Percentiles rank a stretch among this genome's conserved stretches.
Conservation (phyloP, 1,140 invertebrate genomes). For the Halictus rubicundus region DNA sequence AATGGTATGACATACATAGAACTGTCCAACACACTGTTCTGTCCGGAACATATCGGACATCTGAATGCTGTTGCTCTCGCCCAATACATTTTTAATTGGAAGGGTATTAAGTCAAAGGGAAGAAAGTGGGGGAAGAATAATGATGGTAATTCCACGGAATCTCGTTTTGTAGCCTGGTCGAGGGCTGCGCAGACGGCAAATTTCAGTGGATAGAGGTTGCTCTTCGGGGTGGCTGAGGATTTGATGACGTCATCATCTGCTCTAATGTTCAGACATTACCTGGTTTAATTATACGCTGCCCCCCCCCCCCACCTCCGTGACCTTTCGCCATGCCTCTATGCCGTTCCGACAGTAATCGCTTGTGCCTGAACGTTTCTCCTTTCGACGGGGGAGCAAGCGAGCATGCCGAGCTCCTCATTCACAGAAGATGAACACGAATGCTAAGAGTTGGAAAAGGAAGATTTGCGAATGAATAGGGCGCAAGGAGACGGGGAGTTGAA, state of each 20-base stretch:
- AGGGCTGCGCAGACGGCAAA: conserved; percentile 46
- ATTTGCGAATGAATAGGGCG: no score
- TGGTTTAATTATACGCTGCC: conserved; percentile 67
- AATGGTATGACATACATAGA: no score
- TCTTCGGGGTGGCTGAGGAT: conserved; percentile 35
- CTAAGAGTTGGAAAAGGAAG: no score
- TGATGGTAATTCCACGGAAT: conserved; percentile 50
- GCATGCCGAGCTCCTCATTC: no score
- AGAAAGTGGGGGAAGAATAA: conserved; percentile 44
- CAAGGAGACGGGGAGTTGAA: no score
- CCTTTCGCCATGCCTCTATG: conserved; percentile 22
- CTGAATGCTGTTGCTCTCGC: conserved; percentile 13
- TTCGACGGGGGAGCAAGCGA: no score
- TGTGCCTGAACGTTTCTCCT: conserved; percentile 30
- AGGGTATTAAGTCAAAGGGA: conserved; percentile 45
- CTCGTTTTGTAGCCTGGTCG: conserved; percentile 39
- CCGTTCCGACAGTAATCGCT: conserved; percentile 54
- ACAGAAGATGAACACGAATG: no score
- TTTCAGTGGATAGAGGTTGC: conserved; percentile 44
- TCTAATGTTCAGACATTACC: conserved; percentile 69
- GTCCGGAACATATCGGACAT: background rate
- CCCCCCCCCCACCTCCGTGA: conserved; percentile 27
- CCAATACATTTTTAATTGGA: conserved; percentile 47
- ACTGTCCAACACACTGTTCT: no score
- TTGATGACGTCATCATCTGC: conserved; percentile 72